Base-by-base conservation (phyloP, 2,888 invertebrate genomes). In the Periphyllus acericola region DNA sequence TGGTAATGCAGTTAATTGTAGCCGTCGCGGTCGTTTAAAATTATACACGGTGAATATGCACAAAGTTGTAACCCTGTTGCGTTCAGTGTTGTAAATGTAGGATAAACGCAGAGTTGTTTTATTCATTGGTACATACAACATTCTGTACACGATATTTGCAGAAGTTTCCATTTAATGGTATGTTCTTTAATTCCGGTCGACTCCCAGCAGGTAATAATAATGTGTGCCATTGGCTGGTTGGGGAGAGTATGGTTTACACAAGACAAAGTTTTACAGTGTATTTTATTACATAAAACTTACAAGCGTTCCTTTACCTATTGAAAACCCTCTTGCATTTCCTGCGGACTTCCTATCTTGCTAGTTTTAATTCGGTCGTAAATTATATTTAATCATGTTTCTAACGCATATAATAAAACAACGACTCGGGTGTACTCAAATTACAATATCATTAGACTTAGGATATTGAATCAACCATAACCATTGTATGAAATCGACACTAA, bases 191-290 rank as follows among this genome's bases (percentile, higher is more conserved):
- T 85, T 71, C 55, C 79, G 68, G 85, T 78, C 6, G 34, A 78
- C 34, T 85, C 34, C 5, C 9, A 71, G 21, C 29, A 71, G 71
- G 76, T 84, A 84, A 84, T 78, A 46, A 75, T 83, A 74, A 60
- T 66, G 75, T 32, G 8, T 75, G 34, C 32, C 68, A n/a, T 52
- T 21, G 34, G 68, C 17, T 76, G 32, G 66, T 66, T 14, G 75
- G 66, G 32, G 32, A 84, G 66, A 36, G 40, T 84, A n/a, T n/a
- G 75, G 21, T 46, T 84, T 84, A 17, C 9, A 79, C n/a, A 52
- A 34, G 83, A 29, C 40, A 66, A 85, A 71, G 85, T 85, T 85
- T 78, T 79, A 71, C 71, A 6, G 52, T 79, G 71, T 78, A 85
- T 85, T 85, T 85, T 71, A 78, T 74, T 32, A 60, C 36, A 60